Evolutionary conservation across 2,888 invertebrate genomes (phyloP).

Genomic region (Andrena haemorrhoa): DNA sequence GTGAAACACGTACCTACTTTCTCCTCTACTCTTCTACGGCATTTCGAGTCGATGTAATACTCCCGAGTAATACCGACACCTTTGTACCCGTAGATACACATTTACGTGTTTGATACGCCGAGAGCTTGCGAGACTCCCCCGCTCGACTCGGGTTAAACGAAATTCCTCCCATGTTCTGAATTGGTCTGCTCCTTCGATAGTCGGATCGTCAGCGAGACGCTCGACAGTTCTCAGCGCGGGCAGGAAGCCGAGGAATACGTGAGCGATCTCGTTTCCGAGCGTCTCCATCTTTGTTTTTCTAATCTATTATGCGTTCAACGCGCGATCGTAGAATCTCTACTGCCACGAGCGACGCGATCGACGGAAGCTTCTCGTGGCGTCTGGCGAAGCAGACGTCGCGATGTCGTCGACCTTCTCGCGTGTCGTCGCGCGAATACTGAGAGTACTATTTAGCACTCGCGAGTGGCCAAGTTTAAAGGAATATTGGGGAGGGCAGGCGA

Average conservation of each 20-base stretch:
- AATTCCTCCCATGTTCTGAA: neutral
- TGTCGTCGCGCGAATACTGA: slow-evolving; percentile 1
- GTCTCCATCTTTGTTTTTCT: slow-evolving; percentile 16
- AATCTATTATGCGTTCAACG: slow-evolving; percentile 4
- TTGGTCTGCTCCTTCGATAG: slow-evolving; percentile 15
- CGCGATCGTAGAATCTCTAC: slow-evolving; percentile 53
- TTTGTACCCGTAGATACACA: slow-evolving; percentile 45
- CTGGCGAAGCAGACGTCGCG: slow-evolving; percentile 12
- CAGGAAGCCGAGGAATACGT: neutral
- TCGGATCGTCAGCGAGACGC: neutral
- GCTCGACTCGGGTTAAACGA: slow-evolving; percentile 23
- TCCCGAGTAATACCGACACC: slow-evolving; percentile 41
- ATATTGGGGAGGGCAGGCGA: slow-evolving; percentile 14
- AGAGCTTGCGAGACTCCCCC: slow-evolving; percentile 33
- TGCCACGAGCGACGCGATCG: slow-evolving; percentile 49
- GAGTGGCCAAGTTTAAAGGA: slow-evolving; percentile 17
- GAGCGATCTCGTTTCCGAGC: slow-evolving; percentile 26
- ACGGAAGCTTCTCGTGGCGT: slow-evolving; percentile 30
- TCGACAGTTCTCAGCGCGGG: neutral
- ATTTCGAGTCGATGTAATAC: slow-evolving; percentile 48
- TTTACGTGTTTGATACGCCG: slow-evolving; percentile 44
- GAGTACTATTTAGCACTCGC: neutral
- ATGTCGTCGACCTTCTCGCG: slow-evolving; percentile 8
- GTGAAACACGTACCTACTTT: slow-evolving; percentile 45
- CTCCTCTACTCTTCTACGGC: slow-evolving; percentile 43